phyloP scores from a whole-genome alignment of 2,888 invertebrate species.

The Notodonta ziczac region DNA sequence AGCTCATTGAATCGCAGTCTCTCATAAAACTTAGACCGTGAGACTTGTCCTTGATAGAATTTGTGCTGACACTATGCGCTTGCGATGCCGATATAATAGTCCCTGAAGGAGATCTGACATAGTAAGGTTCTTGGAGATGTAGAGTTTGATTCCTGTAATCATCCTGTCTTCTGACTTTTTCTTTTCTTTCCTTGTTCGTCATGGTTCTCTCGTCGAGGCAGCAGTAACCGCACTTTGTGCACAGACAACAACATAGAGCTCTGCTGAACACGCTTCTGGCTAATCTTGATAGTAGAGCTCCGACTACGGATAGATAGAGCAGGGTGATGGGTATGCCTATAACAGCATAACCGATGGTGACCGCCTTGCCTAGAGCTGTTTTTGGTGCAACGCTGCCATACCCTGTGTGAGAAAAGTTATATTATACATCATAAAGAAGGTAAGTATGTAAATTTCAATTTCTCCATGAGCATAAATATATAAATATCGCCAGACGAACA shows the following conservation, averaged over 20 bases:
- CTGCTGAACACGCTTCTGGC: conserved; percentile 93
- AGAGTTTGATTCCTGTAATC: conserved; percentile 86
- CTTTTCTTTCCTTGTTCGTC: conserved; percentile 91
- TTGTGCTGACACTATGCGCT: conserved; percentile 73
- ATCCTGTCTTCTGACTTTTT: conserved; percentile 90
- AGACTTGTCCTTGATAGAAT: conserved; percentile 75
- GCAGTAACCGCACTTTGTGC: conserved; percentile 95
- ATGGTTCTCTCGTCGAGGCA: conserved; percentile 93
- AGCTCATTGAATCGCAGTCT: conserved; percentile 84
- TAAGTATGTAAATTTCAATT: too few relatives aligned
- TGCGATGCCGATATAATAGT: conserved; percentile 82
- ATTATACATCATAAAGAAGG: too few relatives aligned
- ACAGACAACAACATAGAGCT: conserved; percentile 93
- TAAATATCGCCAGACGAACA: too few relatives aligned
- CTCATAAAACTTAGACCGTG: conserved; percentile 74
- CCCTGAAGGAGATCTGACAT: conserved; percentile 84
- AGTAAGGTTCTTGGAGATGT: conserved; percentile 88
- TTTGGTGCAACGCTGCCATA: conserved; percentile 97
- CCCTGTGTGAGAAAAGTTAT: conserved; percentile 84
- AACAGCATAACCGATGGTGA: conserved; percentile 95
- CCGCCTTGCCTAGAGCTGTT: conserved; percentile 95
- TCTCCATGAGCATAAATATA: too few relatives aligned
- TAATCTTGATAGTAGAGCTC: conserved; percentile 92
- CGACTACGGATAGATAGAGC: conserved; percentile 94
- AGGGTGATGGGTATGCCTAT: conserved; percentile 95